Base-by-base conservation (phyloP, 37 sponge, comb jelly and placozoan genomes). In the Amphimedon queenslandica region DNA sequence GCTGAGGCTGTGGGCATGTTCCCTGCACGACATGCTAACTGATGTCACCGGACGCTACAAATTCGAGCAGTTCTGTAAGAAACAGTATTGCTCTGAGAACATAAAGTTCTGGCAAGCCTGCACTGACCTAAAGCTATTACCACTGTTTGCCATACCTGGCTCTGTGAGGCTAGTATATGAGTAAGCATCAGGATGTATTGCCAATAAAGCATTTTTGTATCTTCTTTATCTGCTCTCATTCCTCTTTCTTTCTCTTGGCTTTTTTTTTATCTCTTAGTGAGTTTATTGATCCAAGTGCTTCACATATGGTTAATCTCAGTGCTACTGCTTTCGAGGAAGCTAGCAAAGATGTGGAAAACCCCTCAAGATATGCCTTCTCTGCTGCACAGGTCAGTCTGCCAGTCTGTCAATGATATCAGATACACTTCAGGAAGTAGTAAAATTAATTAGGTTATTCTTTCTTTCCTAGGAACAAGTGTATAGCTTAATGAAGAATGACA, bases 401-500 rank as follows among this genome's bases (percentile, higher is more conserved):
- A 34, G 3, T 10, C 13, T 66, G 21, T 37, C 64, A n/a, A 66
- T 36, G 37, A 37, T 66, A 5, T 30, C 37, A 66, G 23, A 32
- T 8, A 18, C n/a, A n/a, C n/a, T n/a, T n/a, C n/a, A n/a, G n/a
- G n/a, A n/a, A n/a, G n/a, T n/a, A n/a, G n/a, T n/a, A n/a, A n/a
- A n/a, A n/a, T n/a, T n/a, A n/a, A n/a, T n/a, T n/a, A n/a, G n/a
- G n/a, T n/a, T n/a, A n/a, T n/a, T n/a, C 36, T 29, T 21, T n/a
- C 38, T 10, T 51, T 38, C 2, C 61, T 63, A 88, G 77, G 83
- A 80, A n/a, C 83, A 88, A 69, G 80, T 94, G 51, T 88, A 82
- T 69, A 68, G 71, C 53, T 67, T 94, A 66, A 94, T 94, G 94
- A 77, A 88, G 90, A 89, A 80, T 38, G 94, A 94, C 56, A 83